Evolutionary conservation across 2,113 vertebrate genomes (phyloP).

Genomic region (Corapipo altera): DNA sequence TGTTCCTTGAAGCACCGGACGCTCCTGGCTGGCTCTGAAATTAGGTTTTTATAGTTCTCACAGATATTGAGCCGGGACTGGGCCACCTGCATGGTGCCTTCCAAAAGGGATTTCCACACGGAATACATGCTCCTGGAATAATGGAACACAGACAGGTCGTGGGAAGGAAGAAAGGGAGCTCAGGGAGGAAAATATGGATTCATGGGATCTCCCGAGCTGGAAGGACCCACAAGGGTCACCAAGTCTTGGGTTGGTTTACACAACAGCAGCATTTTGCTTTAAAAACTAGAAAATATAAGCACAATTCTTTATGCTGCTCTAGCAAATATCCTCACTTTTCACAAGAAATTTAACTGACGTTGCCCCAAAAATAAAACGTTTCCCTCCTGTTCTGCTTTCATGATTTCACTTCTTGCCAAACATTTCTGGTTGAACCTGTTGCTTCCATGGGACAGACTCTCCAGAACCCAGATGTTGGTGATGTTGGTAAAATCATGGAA

Average conservation of each 20-base stretch:
- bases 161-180: background rate
- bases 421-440: rapidly evolving
- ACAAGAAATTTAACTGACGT: background rate
- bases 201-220: background rate
- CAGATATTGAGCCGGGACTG: slow-evolving; percentile 94
- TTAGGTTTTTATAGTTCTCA: slow-evolving; percentile 94
- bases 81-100: slow-evolving; percentile 93
- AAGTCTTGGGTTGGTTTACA: background rate
- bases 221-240: background rate
- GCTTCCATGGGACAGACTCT: background rate
- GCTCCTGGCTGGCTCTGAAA: slow-evolving; percentile 92
- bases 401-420: background rate
- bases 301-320: background rate
- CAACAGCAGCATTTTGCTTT: background rate
- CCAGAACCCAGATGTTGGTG: background rate
- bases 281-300: background rate
- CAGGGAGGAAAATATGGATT: rapidly evolving
- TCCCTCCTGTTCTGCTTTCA: too few species aligned
- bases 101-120: slow-evolving; percentile 94
- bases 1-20: slow-evolving; percentile 96
- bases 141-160: background rate
- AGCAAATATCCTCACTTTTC: background rate
- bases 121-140: slow-evolving; percentile 90
- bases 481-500: background rate
- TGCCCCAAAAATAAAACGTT: background rate